phyloP scores from a whole-genome alignment of 2,888 invertebrate species.

The Papilio protenor region DNA sequence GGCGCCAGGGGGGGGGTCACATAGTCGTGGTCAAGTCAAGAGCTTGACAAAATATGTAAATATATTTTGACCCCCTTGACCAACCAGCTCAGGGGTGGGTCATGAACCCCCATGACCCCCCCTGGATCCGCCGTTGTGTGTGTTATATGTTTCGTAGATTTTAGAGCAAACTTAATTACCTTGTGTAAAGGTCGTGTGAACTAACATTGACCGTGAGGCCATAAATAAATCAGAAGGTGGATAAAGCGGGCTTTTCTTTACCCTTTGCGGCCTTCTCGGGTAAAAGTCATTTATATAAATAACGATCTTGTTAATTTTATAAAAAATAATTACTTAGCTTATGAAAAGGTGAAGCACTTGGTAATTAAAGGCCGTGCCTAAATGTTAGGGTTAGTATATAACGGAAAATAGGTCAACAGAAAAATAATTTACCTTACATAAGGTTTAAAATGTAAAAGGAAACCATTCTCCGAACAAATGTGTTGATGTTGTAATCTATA shows the following conservation, averaged over 20 bases:
- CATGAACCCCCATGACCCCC: too few species aligned
- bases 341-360: slow-evolving; percentile 12
- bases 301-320: slow-evolving; percentile 5
- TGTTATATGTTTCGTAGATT: not conserved
- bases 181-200: slow-evolving; percentile 13
- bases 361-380: slow-evolving; percentile 3
- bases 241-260: slow-evolving; percentile 5
- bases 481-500: not conserved
- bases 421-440: not conserved
- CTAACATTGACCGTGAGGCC: slow-evolving; percentile 22
- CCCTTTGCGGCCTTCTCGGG: not conserved
- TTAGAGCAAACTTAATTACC: slow-evolving; percentile 12
- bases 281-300: slow-evolving; percentile 9
- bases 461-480: not conserved
- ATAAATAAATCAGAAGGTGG: slow-evolving; percentile 28
- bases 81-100: too few species aligned
- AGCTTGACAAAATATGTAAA: too few species aligned
- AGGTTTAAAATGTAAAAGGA: not conserved
- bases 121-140: too few species aligned
- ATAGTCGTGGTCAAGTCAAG: too few species aligned
- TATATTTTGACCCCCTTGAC: too few species aligned
- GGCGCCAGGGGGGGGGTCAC: too few species aligned
- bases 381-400: not conserved
- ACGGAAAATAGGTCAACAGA: slow-evolving; percentile 4
- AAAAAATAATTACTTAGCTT: slow-evolving; percentile 10